Evolutionary conservation across 2,888 invertebrate species (phyloP).

Genomic region (Melanophora roralis): DNA sequence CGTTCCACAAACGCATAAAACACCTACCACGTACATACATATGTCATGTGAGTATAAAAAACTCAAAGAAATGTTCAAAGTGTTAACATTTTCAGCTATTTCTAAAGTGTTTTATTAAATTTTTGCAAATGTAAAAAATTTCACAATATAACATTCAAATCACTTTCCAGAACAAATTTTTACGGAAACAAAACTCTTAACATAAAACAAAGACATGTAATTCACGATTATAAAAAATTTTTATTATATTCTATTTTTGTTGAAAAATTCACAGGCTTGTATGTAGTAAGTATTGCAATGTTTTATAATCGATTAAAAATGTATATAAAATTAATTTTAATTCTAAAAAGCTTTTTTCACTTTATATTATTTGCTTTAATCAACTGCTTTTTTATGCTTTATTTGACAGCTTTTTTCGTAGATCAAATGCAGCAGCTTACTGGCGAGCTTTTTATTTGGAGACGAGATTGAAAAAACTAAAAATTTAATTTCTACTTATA

Average conservation of each 20-base stretch:
- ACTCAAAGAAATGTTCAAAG: too few relatives aligned
- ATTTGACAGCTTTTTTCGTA: constrained; percentile 35
- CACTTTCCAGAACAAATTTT: not conserved
- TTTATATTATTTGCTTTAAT: constrained; percentile 29
- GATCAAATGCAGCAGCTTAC: constrained; percentile 29
- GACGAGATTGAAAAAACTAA: too few relatives aligned
- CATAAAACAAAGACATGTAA: constrained; percentile 45
- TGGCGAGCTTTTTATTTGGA: constrained; percentile 27
- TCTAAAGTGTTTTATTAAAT: too few relatives aligned
- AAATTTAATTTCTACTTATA: not conserved
- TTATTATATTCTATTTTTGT: constrained; percentile 59
- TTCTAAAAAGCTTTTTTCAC: constrained; percentile 19
- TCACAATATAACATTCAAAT: not conserved
- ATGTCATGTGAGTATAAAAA: too few relatives aligned
- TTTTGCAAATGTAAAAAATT: too few relatives aligned
- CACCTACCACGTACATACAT: too few relatives aligned
- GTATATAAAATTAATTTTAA: not conserved
- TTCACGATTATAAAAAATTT: constrained; percentile 37
- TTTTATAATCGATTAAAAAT: constrained; percentile 38
- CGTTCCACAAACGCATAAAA: too few relatives aligned
- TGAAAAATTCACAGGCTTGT: constrained; percentile 72
- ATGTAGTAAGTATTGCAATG: constrained; percentile 71
- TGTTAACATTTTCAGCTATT: too few relatives aligned
- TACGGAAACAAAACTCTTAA: constrained; percentile 11
- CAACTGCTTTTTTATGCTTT: constrained; percentile 43